Evolutionary conservation across 2,888 invertebrate species (phyloP).

Genomic region (Orthonevra nobilis): DNA sequence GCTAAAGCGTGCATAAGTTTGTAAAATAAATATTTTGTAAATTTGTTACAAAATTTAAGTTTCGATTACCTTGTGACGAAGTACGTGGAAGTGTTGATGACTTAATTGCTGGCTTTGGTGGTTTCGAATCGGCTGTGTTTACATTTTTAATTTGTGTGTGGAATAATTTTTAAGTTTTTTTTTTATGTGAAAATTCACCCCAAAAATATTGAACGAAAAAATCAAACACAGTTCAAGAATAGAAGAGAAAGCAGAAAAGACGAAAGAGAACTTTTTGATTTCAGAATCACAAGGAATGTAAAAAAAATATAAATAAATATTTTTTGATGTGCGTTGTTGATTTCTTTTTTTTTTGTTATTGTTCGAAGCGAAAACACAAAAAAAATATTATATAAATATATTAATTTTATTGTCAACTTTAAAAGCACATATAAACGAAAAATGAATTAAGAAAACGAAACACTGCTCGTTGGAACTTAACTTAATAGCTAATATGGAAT

Average conservation of each 20-base stretch:
- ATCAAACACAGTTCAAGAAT: neutral
- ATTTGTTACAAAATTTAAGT: slow-evolving; percentile 44
- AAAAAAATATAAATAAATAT: slow-evolving; percentile 1
- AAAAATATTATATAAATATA: slow-evolving; percentile 4
- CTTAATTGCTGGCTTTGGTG: slow-evolving; percentile 97
- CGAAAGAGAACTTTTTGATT: slow-evolving; percentile 33
- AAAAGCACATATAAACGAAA: slow-evolving; percentile 7
- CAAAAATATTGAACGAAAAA: slow-evolving; percentile 19
- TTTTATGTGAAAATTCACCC: slow-evolving; percentile 54
- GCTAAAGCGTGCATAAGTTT: slow-evolving; percentile 39
- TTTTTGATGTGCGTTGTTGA: slow-evolving; percentile 34
- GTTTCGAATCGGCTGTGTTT: slow-evolving; percentile 92
- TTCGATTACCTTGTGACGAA: slow-evolving; percentile 93
- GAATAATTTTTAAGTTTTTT: slow-evolving; percentile 41
- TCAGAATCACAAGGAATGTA: slow-evolving; percentile 25
- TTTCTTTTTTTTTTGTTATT: slow-evolving; percentile 14
- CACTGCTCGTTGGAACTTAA: slow-evolving; percentile 11
- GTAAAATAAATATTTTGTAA: slow-evolving; percentile 7
- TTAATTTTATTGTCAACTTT: slow-evolving; percentile 13
- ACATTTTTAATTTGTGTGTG: slow-evolving; percentile 47
- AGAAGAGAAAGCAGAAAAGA: slow-evolving; percentile 33
- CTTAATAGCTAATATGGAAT: slow-evolving; percentile 11
- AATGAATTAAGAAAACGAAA: slow-evolving; percentile 14
- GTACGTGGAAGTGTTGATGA: slow-evolving; percentile 96
- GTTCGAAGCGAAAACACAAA: slow-evolving; percentile 46